Evolutionary conservation across 2,888 invertebrate genomes (phyloP), one percentile per base, ranked within the genome.

Genomic region (Idaea straminata): DNA sequence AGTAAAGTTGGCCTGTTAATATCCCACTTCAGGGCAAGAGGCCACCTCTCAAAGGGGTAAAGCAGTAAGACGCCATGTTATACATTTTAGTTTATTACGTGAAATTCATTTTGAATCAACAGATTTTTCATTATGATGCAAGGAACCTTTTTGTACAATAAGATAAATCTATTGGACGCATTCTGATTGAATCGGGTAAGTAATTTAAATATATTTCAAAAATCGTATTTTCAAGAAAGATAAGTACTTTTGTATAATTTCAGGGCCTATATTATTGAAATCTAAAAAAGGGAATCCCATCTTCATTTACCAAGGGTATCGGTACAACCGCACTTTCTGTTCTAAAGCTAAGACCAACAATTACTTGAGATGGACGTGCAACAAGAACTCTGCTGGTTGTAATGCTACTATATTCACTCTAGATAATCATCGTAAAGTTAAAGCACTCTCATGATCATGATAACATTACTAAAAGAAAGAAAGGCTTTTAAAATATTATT

Each of bases 271-370:
- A 59, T 80, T 78, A 62, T 70, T 72, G 4, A 71, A 4, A 15
- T 79, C 77, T 1, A 75, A 66, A 5, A 34, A 68, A 1, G 83
- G 85, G 0, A 83, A 82, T 61, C 80, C 77, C 4, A 77, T 83
- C 4, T 76, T 86, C 13, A 57, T 77, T 10, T 38, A 81, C 16
- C 78, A 83, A 4, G 65, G 65, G 4, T 73, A 84, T 69, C 77
- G 84, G 0, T 85, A 79, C 69, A 78, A 81, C 61, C 73, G 78
- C 4, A 47, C 47, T 47, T 47, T 47, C 47, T 5, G 10, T 47
- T 10, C 7, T 47, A 47, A 47, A 47, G 47, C 47, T 47, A 47
- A 2, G 5, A 47, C 3, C 7, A 47, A 47, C 10, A 10, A 47
- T 4, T 47, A 47, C 47, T 4, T 47, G 3, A 47, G 47, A 10